Conservation (phyloP, 2,888 invertebrate genomes). For the Sesia apiformis region DNA sequence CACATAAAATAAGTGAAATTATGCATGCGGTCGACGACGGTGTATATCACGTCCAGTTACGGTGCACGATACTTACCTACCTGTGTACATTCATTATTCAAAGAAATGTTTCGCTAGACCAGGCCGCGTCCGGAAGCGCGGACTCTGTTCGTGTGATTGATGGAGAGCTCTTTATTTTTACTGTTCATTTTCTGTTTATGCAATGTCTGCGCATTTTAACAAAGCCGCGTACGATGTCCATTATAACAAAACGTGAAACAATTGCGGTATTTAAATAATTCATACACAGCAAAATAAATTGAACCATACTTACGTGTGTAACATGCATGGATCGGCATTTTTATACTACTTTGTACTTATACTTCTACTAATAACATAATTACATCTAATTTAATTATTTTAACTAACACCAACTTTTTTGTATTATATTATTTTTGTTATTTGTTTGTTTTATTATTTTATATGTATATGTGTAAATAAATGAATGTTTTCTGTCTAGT, state of each 20-base stretch:
- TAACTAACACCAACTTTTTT: no score
- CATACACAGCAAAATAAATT: background rate
- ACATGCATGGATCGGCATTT: no score
- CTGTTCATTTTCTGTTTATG: slow-evolving; percentile 39
- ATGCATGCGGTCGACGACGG: slow-evolving; percentile 73
- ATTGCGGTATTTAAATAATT: background rate
- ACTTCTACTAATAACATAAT: no score
- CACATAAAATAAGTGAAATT: slow-evolving; percentile 75
- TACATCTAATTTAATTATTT: no score
- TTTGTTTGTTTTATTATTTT: no score
- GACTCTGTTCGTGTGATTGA: slow-evolving; percentile 70
- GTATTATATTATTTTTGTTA: no score
- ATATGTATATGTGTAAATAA: no score
- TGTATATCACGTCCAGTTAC: slow-evolving; percentile 75
- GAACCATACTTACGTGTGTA: no score
- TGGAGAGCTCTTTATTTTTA: slow-evolving; percentile 64
- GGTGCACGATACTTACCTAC: slow-evolving; percentile 56
- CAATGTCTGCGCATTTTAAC: slow-evolving; percentile 16
- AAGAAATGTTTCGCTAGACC: slow-evolving; percentile 72
- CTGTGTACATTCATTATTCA: slow-evolving; percentile 70
- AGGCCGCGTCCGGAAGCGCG: slow-evolving; percentile 62
- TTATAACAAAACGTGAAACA: background rate
- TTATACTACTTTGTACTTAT: no score
- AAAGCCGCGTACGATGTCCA: background rate
- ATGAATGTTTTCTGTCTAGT: slow-evolving; percentile 10